A percentile compares a stretch with the other conserved stretches of the same genome.
Conservation (phyloP, 2,888 invertebrate genomes). For the Melanargia galathea region DNA sequence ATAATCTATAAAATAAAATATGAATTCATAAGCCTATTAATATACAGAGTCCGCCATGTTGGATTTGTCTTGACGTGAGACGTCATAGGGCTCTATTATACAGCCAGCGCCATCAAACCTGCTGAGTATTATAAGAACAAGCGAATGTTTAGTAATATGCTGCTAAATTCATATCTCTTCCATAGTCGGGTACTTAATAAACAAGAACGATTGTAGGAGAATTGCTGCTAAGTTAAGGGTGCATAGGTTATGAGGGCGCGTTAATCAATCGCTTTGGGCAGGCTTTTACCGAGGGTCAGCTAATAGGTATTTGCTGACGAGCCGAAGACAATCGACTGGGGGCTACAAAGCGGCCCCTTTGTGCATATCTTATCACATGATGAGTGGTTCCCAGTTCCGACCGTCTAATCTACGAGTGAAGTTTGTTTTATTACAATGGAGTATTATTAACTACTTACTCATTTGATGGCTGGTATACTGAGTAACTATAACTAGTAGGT, state of each 20-base stretch:
- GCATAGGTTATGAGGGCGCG: constrained; percentile 18
- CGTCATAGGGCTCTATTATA: too few relatives aligned
- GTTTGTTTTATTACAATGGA: neutral
- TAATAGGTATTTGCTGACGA: constrained; percentile 33
- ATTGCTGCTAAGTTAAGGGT: constrained; percentile 3
- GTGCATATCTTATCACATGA: constrained; percentile 38
- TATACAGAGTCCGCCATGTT: too few relatives aligned
- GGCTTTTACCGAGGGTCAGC: constrained; percentile 21
- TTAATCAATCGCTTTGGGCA: constrained; percentile 21
- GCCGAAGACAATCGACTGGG: constrained; percentile 30
- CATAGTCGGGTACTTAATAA: too few relatives aligned
- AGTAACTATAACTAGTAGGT: too few relatives aligned
- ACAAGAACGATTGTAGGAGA: neutral
- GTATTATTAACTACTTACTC: constrained; percentile 1
- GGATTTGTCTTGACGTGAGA: too few relatives aligned
- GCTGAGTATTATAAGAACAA: too few relatives aligned
- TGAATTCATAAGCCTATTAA: too few relatives aligned
- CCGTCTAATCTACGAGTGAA: constrained; percentile 7
- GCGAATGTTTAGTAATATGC: too few relatives aligned
- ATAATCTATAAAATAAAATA: too few relatives aligned
- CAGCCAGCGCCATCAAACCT: too few relatives aligned
- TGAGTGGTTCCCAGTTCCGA: constrained; percentile 22
- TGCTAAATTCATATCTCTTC: too few relatives aligned
- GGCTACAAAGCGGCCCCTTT: constrained; percentile 31
- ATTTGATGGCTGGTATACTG: too few relatives aligned